phyloP scores from a whole-genome alignment of 92 coral and sea anemone species.

The Palythoa heliodiscus region DNA sequence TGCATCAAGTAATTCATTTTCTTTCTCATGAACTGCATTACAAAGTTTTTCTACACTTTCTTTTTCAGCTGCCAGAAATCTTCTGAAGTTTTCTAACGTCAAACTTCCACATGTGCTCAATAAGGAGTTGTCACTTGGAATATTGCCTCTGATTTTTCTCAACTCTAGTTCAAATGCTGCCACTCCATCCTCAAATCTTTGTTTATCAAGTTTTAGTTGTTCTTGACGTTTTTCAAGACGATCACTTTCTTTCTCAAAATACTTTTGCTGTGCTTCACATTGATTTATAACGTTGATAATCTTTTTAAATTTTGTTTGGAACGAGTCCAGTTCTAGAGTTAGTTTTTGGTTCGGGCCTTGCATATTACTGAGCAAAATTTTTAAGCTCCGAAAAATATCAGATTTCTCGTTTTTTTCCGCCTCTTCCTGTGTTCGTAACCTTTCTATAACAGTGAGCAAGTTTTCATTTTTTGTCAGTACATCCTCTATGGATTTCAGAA shows the following conservation, averaged over 20 bases:
- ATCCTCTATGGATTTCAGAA: conserved; percentile 59
- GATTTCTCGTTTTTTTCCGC: conserved; percentile 24
- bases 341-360: conserved; percentile 53
- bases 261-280: conserved; percentile 24
- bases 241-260: conserved; percentile 37
- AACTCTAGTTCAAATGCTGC: conserved; percentile 33
- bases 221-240: background rate
- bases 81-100: conserved; percentile 31
- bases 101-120: background rate
- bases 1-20: conserved; percentile 20
- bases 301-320: conserved; percentile 56
- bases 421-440: conserved; percentile 36
- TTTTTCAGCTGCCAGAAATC: conserved; percentile 17
- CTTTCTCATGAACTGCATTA: background rate
- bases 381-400: conserved; percentile 32
- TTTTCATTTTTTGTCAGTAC: conserved; percentile 44
- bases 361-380: conserved; percentile 19
- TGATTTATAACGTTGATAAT: conserved; percentile 31
- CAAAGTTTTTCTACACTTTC: conserved; percentile 3
- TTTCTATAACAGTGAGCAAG: conserved; percentile 49
- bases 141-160: background rate
- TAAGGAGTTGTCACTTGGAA: background rate
- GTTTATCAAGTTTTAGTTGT: conserved; percentile 17
- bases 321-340: conserved; percentile 49
- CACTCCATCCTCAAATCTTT: conserved; percentile 32